Conservation (phyloP, 2,797 vertebrate species). For the Tamandua tetradactyla region DNA sequence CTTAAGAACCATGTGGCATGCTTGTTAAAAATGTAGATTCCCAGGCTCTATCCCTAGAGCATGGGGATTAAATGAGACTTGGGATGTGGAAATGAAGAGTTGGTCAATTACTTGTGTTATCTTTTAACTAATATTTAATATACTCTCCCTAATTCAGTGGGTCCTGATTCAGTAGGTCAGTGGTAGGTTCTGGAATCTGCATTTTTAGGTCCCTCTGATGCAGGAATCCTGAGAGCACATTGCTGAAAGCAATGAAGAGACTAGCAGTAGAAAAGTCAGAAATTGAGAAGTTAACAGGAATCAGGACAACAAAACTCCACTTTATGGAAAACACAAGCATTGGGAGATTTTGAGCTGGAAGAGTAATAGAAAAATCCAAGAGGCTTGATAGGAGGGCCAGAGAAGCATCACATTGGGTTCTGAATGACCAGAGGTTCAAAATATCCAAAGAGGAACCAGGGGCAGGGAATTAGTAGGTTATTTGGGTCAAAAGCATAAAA, state of each 20-base stretch:
- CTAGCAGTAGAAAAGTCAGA: not conserved
- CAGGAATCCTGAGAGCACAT: not conserved
- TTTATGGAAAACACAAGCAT: not conserved
- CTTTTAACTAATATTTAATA: constrained; percentile 17
- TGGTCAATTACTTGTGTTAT: not conserved
- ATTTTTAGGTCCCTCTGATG: not conserved
- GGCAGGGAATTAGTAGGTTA: not conserved
- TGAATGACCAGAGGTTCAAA: not conserved
- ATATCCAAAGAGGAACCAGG: not conserved
- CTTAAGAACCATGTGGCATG: not conserved
- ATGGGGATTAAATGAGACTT: not conserved
- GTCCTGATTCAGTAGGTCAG: not conserved
- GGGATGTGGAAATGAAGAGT: constrained; percentile 17
- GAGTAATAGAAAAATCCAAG: not conserved
- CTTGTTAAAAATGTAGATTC: not conserved
- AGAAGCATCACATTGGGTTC: not conserved
- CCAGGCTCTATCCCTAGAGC: no score
- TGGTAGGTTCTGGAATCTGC: not conserved
- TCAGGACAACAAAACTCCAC: not conserved
- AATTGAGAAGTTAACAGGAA: not conserved
- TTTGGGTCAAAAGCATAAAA: not conserved
- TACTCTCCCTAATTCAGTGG: not conserved
- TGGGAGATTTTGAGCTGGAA: not conserved
- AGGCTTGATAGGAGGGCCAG: not conserved
- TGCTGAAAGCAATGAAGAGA: not conserved